Base-by-base conservation (phyloP, 2,888 invertebrate genomes). In the Dorcus parallelipipedus region DNA sequence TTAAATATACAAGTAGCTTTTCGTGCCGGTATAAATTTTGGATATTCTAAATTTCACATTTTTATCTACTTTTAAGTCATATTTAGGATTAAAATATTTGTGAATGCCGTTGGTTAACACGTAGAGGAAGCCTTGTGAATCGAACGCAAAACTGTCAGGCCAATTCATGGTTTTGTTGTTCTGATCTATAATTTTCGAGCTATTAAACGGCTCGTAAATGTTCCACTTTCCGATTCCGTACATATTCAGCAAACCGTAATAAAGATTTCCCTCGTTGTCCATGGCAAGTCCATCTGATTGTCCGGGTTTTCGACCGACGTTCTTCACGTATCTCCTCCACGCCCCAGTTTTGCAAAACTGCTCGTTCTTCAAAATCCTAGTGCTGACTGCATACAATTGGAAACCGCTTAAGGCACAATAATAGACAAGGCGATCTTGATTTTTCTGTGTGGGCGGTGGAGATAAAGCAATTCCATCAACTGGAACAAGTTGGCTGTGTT, bases 381-480 rank as follows among this genome's bases (percentile, higher is more conserved):
- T 85, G 14, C 84, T 82, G 23, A 90, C 75, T 0, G 86, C 82
- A 69, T 85, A 90, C 9, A 90, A 52, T 53, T 69, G 71, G 49
- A 64, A 69, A 20, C 71, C 71, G 23, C 70, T 69, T 10, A 76
- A 58, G 7, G 75, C 64, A 17, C 67, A 67, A 49, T 71, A 77
- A 63, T 65, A 76, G 2, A 76, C 61, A 8, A 64, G 60, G 51
- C 71, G 67, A 2, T 64, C 61, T 23, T 64, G 63, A 43, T 60
- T 63, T 9, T 52, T 41, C 10, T 51, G 56, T 17, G 68, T 65
- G 83, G 82, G 68, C 78, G 85, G 66, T 2, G 88, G 88, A 1
- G 89, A 87, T 5, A 90, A 76, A 1, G 89, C 89, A 50, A 90
- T 87, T 4, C 89, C 89, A 69, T 89, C 86, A 53, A 90, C 81